phyloP scores from a whole-genome alignment of 53 echinoderm and acorn worm species.

The Patiria pectinifera region DNA sequence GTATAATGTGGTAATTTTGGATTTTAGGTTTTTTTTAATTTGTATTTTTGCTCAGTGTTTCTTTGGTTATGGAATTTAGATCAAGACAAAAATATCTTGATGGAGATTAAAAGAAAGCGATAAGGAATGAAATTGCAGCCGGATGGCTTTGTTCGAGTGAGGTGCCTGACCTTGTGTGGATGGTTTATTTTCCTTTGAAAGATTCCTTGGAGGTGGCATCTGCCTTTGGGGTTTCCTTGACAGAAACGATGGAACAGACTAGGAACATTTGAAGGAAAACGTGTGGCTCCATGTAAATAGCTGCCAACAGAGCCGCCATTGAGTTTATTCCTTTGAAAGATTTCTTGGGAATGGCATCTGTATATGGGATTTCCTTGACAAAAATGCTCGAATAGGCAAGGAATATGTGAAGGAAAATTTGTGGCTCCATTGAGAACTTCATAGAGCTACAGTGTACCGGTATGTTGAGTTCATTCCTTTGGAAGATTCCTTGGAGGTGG shows the following conservation, averaged over 20 bases:
- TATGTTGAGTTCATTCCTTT: too few relatives aligned
- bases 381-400: background rate
- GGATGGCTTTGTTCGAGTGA: too few relatives aligned
- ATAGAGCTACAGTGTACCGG: too few relatives aligned
- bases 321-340: background rate
- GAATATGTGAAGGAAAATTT: background rate
- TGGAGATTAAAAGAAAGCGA: conserved; percentile 6
- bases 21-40: background rate
- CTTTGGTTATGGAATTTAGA: conserved; percentile 8
- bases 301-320: too few relatives aligned
- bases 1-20: background rate
- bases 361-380: background rate
- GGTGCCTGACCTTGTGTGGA: too few relatives aligned
- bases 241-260: background rate
- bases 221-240: background rate
- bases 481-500: too few relatives aligned
- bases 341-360: background rate
- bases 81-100: background rate
- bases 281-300: too few relatives aligned
- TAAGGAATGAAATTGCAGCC: conserved; percentile 13
- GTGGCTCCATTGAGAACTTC: too few relatives aligned
- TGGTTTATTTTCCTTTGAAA: background rate
- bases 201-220: background rate
- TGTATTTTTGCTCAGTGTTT: background rate
- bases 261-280: background rate